Conservation (phyloP, 2,113 vertebrate species). For the Pachyramphus minor region DNA sequence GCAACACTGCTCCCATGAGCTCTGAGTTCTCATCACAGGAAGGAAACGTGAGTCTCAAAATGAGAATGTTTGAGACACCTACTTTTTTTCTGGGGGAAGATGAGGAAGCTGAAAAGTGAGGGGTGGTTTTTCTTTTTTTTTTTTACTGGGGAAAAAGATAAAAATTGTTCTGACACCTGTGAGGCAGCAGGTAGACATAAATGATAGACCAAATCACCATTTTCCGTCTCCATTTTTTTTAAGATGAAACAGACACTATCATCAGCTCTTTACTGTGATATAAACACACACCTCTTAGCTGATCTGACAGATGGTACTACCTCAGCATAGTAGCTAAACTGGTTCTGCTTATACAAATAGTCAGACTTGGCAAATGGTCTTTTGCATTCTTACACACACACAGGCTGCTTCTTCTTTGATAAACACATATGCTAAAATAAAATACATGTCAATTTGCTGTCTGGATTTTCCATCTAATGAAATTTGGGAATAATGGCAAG, state of each 20-base stretch:
- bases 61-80: not conserved
- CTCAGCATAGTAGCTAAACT: not conserved
- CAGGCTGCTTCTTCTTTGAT: not conserved
- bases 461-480: constrained; percentile 8
- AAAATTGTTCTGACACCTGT: not conserved
- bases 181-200: not conserved
- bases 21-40: not conserved
- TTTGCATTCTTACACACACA: not conserved
- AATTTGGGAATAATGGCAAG: not conserved
- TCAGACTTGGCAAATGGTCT: constrained; percentile 6
- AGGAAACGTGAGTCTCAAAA: not conserved
- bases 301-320: constrained; percentile 35
- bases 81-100: not conserved
- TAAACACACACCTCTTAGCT: not conserved
- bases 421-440: constrained; percentile 5
- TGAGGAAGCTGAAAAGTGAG: not conserved
- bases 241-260: not conserved
- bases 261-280: not conserved
- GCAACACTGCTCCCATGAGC: not conserved
- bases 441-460: not conserved
- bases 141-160: not conserved
- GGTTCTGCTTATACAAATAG: not conserved
- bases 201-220: not conserved
- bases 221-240: not conserved
- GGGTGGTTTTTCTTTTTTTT: not conserved